Evolutionary conservation across 2,888 invertebrate species (phyloP).

Genomic region (Cephalotes varians): DNA sequence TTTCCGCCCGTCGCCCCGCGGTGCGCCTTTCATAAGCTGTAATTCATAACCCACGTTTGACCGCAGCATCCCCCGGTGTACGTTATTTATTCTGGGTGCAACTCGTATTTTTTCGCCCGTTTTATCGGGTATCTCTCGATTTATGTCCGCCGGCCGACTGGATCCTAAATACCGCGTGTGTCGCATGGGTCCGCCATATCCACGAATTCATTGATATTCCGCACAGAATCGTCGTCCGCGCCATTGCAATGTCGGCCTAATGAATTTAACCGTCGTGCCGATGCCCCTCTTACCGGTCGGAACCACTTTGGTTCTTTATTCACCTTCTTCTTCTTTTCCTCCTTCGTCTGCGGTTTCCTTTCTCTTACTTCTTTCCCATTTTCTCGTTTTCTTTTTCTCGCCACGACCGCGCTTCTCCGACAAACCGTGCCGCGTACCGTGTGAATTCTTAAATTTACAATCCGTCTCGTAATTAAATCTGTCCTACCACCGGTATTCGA

Average conservation of each 20-base stretch:
- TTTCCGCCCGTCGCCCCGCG: conserved; percentile 1
- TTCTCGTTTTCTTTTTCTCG: conserved; percentile 23
- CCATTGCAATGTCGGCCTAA: conserved; percentile 71
- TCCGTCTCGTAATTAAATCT: conserved; percentile 43
- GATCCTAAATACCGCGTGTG: conserved; percentile 67
- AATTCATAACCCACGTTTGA: conserved; percentile 71
- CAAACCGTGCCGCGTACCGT: conserved; percentile 12
- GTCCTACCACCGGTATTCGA: not conserved
- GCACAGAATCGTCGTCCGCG: conserved; percentile 63
- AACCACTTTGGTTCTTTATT: conserved; percentile 46
- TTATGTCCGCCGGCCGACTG: conserved; percentile 69
- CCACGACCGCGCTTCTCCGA: conserved; percentile 13
- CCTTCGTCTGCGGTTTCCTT: conserved; percentile 12
- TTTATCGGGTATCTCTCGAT: conserved; percentile 77
- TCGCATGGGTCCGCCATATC: conserved; percentile 32
- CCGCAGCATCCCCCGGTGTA: conserved; percentile 61
- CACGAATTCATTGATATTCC: conserved; percentile 76
- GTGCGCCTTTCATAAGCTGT: conserved; percentile 60
- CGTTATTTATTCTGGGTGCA: conserved; percentile 75
- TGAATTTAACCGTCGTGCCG: conserved; percentile 75
- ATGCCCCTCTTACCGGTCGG: conserved; percentile 56
- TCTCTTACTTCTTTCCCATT: conserved; percentile 12
- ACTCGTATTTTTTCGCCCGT: conserved; percentile 73
- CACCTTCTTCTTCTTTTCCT: conserved; percentile 14
- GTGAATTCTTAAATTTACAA: conserved; percentile 58